These are phyloP conservation scores for Carpatolechia fugitivella DNA, from an alignment of 2,888 invertebrate genomes.

Conservation along the genomic window DNA sequence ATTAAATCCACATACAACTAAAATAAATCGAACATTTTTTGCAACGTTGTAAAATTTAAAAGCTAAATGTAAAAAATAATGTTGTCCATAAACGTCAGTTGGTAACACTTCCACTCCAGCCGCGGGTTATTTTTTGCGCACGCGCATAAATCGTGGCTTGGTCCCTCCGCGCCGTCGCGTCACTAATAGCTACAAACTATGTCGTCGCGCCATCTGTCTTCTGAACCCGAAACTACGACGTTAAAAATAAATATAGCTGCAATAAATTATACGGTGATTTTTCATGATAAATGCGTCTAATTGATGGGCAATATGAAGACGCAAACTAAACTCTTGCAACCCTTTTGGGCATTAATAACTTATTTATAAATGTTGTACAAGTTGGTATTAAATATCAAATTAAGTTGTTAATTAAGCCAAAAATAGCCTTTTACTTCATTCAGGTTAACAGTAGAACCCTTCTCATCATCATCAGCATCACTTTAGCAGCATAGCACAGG, in stretches of 20 bases:
- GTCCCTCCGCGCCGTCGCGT: too few relatives aligned
- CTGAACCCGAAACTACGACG: neutral
- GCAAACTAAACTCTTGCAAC: neutral
- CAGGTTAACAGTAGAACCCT: too few relatives aligned
- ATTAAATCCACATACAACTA: too few relatives aligned
- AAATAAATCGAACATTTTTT: too few relatives aligned
- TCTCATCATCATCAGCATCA: too few relatives aligned
- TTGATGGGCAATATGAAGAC: neutral
- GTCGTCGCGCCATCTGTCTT: neutral
- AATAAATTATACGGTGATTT: neutral
- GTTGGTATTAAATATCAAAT: too few relatives aligned
- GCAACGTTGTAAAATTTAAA: neutral
- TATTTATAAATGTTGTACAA: too few relatives aligned
- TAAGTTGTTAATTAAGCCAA: too few relatives aligned
- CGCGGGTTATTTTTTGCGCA: slow-evolving; percentile 17
- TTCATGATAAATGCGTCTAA: neutral
- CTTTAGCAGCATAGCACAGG: too few relatives aligned
- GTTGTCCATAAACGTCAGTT: neutral
- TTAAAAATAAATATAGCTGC: neutral
- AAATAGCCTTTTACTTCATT: too few relatives aligned
- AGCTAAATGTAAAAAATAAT: too few relatives aligned
- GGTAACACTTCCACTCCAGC: neutral
- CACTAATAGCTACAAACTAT: slow-evolving; percentile 29
- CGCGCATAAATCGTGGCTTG: slow-evolving; percentile 17
- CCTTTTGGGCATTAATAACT: neutral